Percentiles rank a stretch among this genome's conserved stretches.
phyloP scores from a whole-genome alignment of 1,140 invertebrate species.

The Solen grandis region DNA sequence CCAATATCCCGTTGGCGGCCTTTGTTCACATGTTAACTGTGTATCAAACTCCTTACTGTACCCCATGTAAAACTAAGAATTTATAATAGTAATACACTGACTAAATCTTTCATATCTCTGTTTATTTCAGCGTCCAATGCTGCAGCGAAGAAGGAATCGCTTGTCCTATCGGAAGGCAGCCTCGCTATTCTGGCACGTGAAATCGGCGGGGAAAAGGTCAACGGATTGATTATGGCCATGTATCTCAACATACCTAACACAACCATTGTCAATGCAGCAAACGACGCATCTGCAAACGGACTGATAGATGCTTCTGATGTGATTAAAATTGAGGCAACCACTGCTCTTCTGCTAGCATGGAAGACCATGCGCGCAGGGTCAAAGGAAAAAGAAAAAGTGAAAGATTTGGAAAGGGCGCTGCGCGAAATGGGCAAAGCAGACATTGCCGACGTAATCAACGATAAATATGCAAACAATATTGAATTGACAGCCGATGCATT shows the following conservation, averaged over 20 bases:
- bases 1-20: no score
- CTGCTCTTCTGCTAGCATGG: slow-evolving; percentile 39
- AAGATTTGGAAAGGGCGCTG: slow-evolving; percentile 54
- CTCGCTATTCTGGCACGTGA: slow-evolving; percentile 46
- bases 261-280: slow-evolving; percentile 41
- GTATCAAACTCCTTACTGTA: no score
- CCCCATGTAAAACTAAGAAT: no score
- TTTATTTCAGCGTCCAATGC: slow-evolving; percentile 47
- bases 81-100: no score
- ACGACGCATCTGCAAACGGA: slow-evolving; percentile 12
- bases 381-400: slow-evolving; percentile 56
- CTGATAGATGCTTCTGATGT: slow-evolving; percentile 20
- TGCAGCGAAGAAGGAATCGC: slow-evolving; percentile 27
- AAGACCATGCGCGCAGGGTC: slow-evolving; percentile 22
- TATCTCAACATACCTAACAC: slow-evolving; percentile 56
- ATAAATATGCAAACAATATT: slow-evolving; percentile 47
- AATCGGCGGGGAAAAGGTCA: slow-evolving; percentile 19
- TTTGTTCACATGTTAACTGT: no score
- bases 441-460: slow-evolving; percentile 45
- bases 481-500: slow-evolving; percentile 46
- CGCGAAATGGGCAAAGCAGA: slow-evolving; percentile 54
- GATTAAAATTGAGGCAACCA: slow-evolving; percentile 32
- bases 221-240: slow-evolving; percentile 51
- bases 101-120: no score
- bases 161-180: slow-evolving; percentile 40